Conservation (phyloP, 2,113 vertebrate species). For the Pseudorasbora parva region DNA sequence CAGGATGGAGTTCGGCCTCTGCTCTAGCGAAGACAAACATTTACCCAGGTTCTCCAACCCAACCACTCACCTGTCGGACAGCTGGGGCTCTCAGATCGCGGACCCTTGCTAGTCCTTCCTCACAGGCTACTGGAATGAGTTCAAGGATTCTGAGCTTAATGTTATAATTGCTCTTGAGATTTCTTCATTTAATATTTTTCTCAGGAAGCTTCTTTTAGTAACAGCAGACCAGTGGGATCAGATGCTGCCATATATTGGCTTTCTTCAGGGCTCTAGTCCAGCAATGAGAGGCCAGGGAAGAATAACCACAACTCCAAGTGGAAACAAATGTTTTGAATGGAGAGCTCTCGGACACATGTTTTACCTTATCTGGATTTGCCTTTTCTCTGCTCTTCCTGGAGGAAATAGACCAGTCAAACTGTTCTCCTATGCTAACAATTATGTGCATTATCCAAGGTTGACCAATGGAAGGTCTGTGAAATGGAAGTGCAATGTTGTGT, state of each 20-base stretch:
- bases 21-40: conserved; percentile 65
- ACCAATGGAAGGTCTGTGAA: neutral
- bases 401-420: neutral
- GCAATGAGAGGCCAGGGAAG: neutral
- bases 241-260: conserved; percentile 5
- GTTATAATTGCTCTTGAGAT: conserved; percentile 61
- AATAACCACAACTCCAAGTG: conserved; percentile 19
- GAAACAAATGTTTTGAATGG: conserved; percentile 35
- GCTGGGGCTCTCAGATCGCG: conserved; percentile 57
- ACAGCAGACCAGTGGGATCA: conserved; percentile 19
- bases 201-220: conserved; percentile 50
- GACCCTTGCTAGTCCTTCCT: conserved; percentile 56
- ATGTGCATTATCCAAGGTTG: neutral
- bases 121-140: conserved; percentile 62
- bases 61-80: conserved; percentile 55
- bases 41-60: conserved; percentile 66
- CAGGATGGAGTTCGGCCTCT: conserved; percentile 58
- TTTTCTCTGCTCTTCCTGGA: neutral
- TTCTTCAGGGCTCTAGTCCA: neutral
- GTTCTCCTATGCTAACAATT: neutral
- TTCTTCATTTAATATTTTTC: conserved; percentile 52
- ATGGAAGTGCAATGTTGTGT: neutral
- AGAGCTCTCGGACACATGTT: neutral
- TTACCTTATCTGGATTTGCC: conserved; percentile 7
- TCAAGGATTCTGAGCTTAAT: conserved; percentile 60